These are phyloP conservation scores for Leucoma salicis DNA, from an alignment of 2,888 invertebrate genomes.

Conservation along the genomic window DNA sequence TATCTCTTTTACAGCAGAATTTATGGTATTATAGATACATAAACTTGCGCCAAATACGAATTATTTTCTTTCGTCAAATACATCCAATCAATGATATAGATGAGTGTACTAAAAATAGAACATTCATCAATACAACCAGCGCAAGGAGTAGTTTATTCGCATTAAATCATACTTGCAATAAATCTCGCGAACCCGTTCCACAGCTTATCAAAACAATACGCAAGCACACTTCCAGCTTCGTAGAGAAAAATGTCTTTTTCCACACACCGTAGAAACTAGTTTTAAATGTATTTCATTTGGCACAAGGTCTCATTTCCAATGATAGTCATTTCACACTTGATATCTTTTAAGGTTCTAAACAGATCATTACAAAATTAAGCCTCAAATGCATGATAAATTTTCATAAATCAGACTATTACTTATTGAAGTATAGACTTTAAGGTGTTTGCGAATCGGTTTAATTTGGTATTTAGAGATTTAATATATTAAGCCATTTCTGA, in stretches of 20 bases:
- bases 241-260: slow-evolving; percentile 59
- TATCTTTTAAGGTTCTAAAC: slow-evolving; percentile 43
- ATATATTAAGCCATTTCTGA: slow-evolving; percentile 55
- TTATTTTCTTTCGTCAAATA: no score
- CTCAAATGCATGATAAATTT: slow-evolving; percentile 80
- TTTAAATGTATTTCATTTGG: slow-evolving; percentile 45
- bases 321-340: slow-evolving; percentile 39
- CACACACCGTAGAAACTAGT: slow-evolving; percentile 37
- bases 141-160: slow-evolving; percentile 79
- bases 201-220: slow-evolving; percentile 83
- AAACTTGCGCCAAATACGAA: slow-evolving; percentile 37
- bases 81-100: slow-evolving; percentile 39
- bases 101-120: slow-evolving; percentile 64
- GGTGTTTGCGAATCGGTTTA: slow-evolving; percentile 74
- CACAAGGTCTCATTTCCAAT: slow-evolving; percentile 59
- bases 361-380: slow-evolving; percentile 80
- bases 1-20: no score
- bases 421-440: slow-evolving; percentile 79
- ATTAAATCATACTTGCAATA: slow-evolving; percentile 81
- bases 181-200: slow-evolving; percentile 79
- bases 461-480: slow-evolving; percentile 62
- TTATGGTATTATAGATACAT: no score
- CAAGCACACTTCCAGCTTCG: slow-evolving; percentile 75
- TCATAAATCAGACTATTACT: slow-evolving; percentile 79
- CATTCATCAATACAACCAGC: slow-evolving; percentile 74